Conservation (phyloP, 1,140 invertebrate species). For the Tetranychus urticae region DNA sequence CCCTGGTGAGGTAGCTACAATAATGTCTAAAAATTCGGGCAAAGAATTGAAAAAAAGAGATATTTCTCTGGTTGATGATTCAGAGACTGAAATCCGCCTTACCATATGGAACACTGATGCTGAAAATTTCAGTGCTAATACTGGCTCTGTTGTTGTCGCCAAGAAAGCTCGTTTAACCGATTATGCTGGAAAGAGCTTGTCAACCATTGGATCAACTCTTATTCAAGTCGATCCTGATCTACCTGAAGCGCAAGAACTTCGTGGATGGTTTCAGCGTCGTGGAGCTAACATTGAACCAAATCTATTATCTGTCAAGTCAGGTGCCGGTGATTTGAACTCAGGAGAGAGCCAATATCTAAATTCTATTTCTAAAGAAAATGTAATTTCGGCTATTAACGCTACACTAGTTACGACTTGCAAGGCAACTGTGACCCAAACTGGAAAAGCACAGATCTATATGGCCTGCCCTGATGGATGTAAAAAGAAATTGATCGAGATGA, state of each 20-base stretch:
- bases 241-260: constrained; percentile 52
- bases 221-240: constrained; percentile 67
- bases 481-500: constrained; percentile 70
- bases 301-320: constrained; percentile 31
- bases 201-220: not conserved
- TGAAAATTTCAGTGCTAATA: constrained; percentile 48
- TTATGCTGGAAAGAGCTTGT: constrained; percentile 34
- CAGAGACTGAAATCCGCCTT: constrained; percentile 40
- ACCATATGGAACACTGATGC: constrained; percentile 36
- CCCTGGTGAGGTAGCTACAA: constrained; percentile 37
- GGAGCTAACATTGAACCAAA: constrained; percentile 33
- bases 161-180: constrained; percentile 51
- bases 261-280: constrained; percentile 67
- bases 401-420: constrained; percentile 44
- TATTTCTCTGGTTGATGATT: constrained; percentile 59
- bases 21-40: constrained; percentile 44
- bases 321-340: constrained; percentile 14
- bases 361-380: constrained; percentile 31
- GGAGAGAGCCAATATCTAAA: not conserved
- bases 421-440: constrained; percentile 39
- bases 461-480: constrained; percentile 72
- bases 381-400: not conserved
- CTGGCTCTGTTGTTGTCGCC: constrained; percentile 51
- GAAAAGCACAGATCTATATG: constrained; percentile 60
- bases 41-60: constrained; percentile 74